Evolutionary conservation across 2,888 invertebrate genomes (phyloP).

Genomic region (Linyphia triangularis): DNA sequence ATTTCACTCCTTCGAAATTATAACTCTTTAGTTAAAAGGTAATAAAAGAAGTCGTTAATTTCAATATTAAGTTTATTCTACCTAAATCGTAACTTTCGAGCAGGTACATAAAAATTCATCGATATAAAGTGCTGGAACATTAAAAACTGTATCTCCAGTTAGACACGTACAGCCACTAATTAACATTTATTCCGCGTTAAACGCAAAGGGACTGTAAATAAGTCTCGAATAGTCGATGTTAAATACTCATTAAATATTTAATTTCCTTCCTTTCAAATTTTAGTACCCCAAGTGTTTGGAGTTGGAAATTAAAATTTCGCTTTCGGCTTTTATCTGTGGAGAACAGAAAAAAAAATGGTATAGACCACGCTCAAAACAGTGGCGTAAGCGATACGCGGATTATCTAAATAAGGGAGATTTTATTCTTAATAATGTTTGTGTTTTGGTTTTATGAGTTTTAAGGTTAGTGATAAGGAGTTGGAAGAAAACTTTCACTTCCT

Average conservation of each 20-base stretch:
- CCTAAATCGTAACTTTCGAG: neutral
- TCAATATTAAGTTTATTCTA: neutral
- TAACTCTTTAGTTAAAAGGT: too few species aligned
- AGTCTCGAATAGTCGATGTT: slow-evolving; percentile 11
- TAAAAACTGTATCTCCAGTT: neutral
- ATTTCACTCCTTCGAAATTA: too few species aligned
- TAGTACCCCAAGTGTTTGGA: neutral
- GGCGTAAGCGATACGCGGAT: neutral
- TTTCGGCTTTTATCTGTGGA: neutral
- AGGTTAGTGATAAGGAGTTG: neutral
- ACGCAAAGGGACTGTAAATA: slow-evolving; percentile 17
- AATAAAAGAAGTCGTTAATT: slow-evolving; percentile 11
- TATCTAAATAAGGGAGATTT: neutral
- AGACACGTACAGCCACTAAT: slow-evolving; percentile 5
- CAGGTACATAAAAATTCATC: slow-evolving; percentile 21
- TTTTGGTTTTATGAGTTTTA: neutral
- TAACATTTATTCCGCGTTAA: slow-evolving; percentile 5
- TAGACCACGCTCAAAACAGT: neutral
- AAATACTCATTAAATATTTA: slow-evolving; percentile 43
- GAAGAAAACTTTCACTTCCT: neutral
- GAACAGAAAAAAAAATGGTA: neutral
- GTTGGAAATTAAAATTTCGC: neutral
- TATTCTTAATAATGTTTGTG: neutral
- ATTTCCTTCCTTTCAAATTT: slow-evolving; percentile 28
- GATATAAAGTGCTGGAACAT: slow-evolving; percentile 14